phyloP scores from a whole-genome alignment of 2,797 vertebrate species.

The Halcyon chelicuti region DNA sequence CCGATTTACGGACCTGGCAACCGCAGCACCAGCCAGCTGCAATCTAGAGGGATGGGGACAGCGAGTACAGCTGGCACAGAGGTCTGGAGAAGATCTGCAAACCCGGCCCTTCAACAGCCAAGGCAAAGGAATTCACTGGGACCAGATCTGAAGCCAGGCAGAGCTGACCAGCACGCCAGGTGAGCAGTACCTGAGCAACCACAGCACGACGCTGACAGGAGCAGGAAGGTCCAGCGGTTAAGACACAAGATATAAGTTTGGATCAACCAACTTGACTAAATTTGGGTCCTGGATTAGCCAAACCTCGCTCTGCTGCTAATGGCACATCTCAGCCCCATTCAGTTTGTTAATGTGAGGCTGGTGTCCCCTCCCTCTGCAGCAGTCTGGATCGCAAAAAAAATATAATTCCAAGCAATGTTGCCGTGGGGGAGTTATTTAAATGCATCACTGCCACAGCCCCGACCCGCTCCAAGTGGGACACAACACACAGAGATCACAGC shows the following conservation, averaged over 20 bases:
- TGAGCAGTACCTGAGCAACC: background rate
- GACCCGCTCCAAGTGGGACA: background rate
- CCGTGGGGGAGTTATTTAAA: background rate
- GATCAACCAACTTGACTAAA: background rate
- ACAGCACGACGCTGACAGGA: background rate
- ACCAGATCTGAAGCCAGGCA: background rate
- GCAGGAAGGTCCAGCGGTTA: background rate
- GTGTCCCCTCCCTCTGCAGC: background rate
- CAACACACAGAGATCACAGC: background rate
- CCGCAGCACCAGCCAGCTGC: background rate
- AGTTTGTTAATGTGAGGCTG: background rate
- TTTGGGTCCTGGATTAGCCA: background rate
- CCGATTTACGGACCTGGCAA: background rate
- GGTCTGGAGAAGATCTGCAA: background rate
- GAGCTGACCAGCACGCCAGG: accelerated
- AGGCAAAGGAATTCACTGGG: accelerated
- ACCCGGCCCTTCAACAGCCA: background rate
- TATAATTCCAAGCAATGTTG: background rate
- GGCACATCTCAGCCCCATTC: background rate
- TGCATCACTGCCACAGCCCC: background rate
- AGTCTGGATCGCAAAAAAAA: background rate
- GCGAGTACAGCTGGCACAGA: background rate
- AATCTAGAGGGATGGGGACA: background rate
- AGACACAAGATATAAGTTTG: accelerated
- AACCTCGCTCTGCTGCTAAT: background rate